A percentile compares a stretch with the other conserved stretches of the same genome.
phyloP scores from a whole-genome alignment of 2,797 vertebrate species.

The Protonibea diacanthus region DNA sequence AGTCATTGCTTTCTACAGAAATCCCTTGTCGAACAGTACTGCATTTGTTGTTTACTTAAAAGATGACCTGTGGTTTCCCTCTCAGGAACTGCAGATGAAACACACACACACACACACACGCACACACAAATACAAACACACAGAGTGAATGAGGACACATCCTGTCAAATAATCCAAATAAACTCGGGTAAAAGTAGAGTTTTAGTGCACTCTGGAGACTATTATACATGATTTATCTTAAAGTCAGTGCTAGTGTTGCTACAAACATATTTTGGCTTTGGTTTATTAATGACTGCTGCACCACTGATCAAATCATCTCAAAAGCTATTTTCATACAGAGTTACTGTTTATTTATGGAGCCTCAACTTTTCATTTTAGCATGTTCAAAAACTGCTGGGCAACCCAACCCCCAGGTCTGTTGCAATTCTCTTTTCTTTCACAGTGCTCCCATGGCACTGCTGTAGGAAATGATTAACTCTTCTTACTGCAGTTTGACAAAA shows the following conservation, averaged over 20 bases:
- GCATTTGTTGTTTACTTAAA: conserved; percentile 62
- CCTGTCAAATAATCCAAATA: conserved; percentile 63
- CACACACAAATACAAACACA: conserved; percentile 25
- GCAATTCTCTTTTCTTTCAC: conserved; percentile 41
- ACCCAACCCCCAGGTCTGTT: conserved; percentile 20
- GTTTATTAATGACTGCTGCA: conserved; percentile 73
- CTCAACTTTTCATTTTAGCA: conserved; percentile 37
- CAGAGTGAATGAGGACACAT: conserved; percentile 43
- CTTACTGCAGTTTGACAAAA: conserved; percentile 58
- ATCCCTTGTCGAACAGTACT: conserved; percentile 30
- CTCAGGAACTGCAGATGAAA: conserved; percentile 48
- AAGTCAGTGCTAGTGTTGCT: conserved; percentile 53
- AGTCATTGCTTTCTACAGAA: conserved; percentile 41
- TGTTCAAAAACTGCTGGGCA: conserved; percentile 40
- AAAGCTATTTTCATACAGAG: conserved; percentile 63
- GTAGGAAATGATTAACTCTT: conserved; percentile 72
- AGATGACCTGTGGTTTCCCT: conserved; percentile 56
- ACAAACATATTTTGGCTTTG: conserved; percentile 70
- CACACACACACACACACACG: conserved; percentile 9
- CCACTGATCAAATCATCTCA: conserved; percentile 69
- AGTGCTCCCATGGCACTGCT: conserved; percentile 51
- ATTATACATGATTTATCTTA: conserved; percentile 68
- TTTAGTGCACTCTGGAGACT: conserved; percentile 53
- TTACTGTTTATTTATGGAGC: conserved; percentile 67
- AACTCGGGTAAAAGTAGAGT: conserved; percentile 59